Conservation (phyloP, 2,888 invertebrate species). For the Podabrus alpinus region DNA sequence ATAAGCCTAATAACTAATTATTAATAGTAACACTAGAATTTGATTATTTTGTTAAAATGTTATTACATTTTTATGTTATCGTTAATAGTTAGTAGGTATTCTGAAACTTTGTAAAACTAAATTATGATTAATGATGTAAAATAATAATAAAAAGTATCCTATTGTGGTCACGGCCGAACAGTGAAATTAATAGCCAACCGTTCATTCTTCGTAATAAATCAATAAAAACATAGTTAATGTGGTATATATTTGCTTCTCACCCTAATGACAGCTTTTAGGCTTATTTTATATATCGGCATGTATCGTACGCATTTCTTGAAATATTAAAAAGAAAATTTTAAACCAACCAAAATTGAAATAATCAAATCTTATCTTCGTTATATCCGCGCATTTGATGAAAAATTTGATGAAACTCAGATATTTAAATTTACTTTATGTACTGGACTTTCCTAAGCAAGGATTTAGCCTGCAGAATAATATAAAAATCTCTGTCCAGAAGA, state of each 20-base stretch:
- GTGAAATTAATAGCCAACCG: not conserved
- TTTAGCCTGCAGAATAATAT: too few relatives aligned
- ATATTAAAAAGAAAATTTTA: not conserved
- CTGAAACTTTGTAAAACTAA: not conserved
- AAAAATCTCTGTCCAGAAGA: too few relatives aligned
- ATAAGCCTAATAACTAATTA: not conserved
- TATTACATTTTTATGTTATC: not conserved
- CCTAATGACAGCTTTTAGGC: not conserved
- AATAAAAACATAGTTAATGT: not conserved
- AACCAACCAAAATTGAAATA: too few relatives aligned
- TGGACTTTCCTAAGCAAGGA: too few relatives aligned
- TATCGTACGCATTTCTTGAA: not conserved
- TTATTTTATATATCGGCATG: not conserved
- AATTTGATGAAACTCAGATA: too few relatives aligned
- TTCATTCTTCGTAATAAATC: not conserved
- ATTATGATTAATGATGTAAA: not conserved
- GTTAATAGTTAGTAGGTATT: not conserved
- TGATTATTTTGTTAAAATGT: not conserved
- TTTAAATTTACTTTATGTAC: too few relatives aligned
- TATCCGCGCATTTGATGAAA: too few relatives aligned
- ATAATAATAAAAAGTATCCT: not conserved
- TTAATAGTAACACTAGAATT: not conserved
- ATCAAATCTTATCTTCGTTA: too few relatives aligned
- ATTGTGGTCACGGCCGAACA: conserved; percentile 1
- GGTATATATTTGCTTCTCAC: not conserved